Evolutionary conservation across 2,797 vertebrate species (phyloP).

Genomic region (Aplochiton taeniatus): DNA sequence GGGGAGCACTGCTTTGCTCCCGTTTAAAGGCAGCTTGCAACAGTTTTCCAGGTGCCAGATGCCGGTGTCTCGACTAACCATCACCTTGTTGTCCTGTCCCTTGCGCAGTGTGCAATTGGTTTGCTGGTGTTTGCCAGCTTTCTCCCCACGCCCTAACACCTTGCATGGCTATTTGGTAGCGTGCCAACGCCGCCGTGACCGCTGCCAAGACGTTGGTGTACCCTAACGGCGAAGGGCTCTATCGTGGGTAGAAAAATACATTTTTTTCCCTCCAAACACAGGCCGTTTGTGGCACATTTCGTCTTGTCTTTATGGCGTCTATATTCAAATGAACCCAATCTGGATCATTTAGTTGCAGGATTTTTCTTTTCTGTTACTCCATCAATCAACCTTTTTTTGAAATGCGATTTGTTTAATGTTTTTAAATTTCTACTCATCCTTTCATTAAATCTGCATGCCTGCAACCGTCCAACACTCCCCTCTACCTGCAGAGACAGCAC

Average conservation of each 20-base stretch:
- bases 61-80: conserved; percentile 39
- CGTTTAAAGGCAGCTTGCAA: conserved; percentile 3
- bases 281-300: neutral
- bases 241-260: conserved; percentile 52
- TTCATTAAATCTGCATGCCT: neutral
- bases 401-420: neutral
- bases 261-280: conserved; percentile 35
- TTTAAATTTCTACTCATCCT: neutral
- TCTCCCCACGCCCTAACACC: conserved; percentile 47
- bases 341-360: too few relatives aligned
- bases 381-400: too few relatives aligned
- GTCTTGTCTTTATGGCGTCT: conserved; percentile 14
- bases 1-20: neutral
- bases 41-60: neutral
- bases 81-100: conserved; percentile 49
- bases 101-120: conserved; percentile 51
- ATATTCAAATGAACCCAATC: conserved; percentile 6
- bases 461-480: too few relatives aligned
- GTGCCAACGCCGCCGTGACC: conserved; percentile 8
- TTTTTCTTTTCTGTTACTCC: too few relatives aligned
- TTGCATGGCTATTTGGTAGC: conserved; percentile 47
- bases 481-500: too few relatives aligned
- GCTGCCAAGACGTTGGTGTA: conserved; percentile 35
- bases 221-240: conserved; percentile 17
- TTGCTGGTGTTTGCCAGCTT: conserved; percentile 30